Conservation (phyloP, 2,113 vertebrate genomes). For the Macrotis lagotis region DNA sequence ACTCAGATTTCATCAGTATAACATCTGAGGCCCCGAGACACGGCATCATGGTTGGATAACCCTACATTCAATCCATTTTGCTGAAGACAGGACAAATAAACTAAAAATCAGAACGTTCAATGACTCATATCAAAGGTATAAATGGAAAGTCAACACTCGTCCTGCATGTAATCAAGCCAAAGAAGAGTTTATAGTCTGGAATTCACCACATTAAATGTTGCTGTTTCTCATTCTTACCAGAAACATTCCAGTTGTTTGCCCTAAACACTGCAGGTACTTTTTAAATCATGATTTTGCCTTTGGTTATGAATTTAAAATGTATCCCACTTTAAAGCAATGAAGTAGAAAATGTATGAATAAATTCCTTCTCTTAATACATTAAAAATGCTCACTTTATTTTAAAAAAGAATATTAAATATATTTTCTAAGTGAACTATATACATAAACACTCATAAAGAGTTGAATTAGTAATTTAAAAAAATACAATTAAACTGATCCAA, state of each 20-base stretch:
- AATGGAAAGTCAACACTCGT: conserved; percentile 78
- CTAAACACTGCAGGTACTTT: conserved; percentile 75
- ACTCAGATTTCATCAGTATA: conserved; percentile 76
- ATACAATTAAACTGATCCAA: not conserved
- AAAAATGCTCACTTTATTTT: conserved; percentile 55
- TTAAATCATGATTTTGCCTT: conserved; percentile 24
- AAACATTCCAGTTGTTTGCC: conserved; percentile 66
- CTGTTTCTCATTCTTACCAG: conserved; percentile 61
- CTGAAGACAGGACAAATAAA: conserved; percentile 78
- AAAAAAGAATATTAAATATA: conserved; percentile 47
- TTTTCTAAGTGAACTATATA: conserved; percentile 15
- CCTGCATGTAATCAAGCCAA: conserved; percentile 64
- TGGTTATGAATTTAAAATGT: conserved; percentile 65
- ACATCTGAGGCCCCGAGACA: conserved; percentile 70
- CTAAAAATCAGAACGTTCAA: conserved; percentile 70
- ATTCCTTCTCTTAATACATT: not conserved
- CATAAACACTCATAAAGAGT: not conserved
- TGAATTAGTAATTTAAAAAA: not conserved
- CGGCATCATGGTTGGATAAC: conserved; percentile 67
- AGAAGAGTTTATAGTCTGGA: conserved; percentile 72
- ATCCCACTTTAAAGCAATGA: conserved; percentile 58
- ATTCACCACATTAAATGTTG: conserved; percentile 62
- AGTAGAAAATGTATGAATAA: conserved; percentile 53
- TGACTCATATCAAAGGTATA: conserved; percentile 74
- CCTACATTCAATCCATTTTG: conserved; percentile 71